These are phyloP conservation scores for Tenthredo distinguenda DNA, from an alignment of 2,888 invertebrate genomes.

Conservation along the genomic window DNA sequence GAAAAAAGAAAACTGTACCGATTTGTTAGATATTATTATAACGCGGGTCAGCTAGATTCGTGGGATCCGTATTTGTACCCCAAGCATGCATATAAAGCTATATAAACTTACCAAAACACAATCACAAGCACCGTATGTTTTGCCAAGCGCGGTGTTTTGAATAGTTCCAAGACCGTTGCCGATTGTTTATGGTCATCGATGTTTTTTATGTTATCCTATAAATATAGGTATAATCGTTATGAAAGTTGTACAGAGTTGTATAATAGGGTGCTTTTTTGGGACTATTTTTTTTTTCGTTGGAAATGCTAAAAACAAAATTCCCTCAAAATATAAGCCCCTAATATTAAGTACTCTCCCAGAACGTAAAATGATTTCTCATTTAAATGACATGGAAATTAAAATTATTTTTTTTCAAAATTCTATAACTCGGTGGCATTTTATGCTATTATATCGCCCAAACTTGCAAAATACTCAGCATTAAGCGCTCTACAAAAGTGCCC, in stretches of 20 bases:
- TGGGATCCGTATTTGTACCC: not conserved
- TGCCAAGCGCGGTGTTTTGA: slow-evolving; percentile 78
- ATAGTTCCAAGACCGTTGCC: slow-evolving; percentile 77
- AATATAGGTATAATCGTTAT: not conserved
- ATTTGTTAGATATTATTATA: not conserved
- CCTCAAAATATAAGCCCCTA: no score
- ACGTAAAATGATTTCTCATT: no score
- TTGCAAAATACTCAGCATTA: no score
- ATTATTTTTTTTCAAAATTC: no score
- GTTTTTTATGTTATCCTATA: slow-evolving; percentile 72
- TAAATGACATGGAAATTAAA: no score
- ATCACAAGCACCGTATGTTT: slow-evolving; percentile 78
- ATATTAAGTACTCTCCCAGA: no score
- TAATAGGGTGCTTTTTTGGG: no score
- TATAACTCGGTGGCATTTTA: no score
- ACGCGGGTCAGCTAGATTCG: not conserved
- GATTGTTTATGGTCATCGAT: slow-evolving; percentile 69
- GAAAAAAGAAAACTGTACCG: not conserved
- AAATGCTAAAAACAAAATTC: no score
- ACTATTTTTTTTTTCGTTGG: no score
- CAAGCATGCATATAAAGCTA: not conserved
- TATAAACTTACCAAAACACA: slow-evolving; percentile 76
- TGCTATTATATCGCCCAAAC: no score
- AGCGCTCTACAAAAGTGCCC: no score
- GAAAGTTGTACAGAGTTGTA: not conserved